Evolutionary conservation across 2,113 vertebrate genomes (phyloP), one percentile per base, ranked within the genome.

Genomic region (Gymnocephalus cernua): DNA sequence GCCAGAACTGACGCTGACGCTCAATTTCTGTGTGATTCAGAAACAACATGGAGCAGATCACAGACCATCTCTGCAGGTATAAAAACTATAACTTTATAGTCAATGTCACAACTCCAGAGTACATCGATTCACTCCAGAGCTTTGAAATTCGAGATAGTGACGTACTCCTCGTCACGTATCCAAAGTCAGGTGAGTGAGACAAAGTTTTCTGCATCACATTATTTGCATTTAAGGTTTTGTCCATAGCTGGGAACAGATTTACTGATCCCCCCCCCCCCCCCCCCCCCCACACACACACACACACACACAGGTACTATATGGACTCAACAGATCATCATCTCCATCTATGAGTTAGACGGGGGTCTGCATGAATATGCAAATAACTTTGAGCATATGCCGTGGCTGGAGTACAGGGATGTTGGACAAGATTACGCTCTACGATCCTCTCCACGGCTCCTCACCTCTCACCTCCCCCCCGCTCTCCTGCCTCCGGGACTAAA

Each of bases 101-200:
- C 2, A 2, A 19, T 1, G 1, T 29, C 3, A 78, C 80, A n/a
- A 81, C 91, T 11, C 13, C 25, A 0, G 94, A 95, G 50, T 35
- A 94, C 3, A 25, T 96, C 0, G 92, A 94, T 45, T 90, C 92
- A 1, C 90, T 96, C 14, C 90, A 94, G 85, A 83, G 65, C 61
- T 95, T 95, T 74, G 85, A 94, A 69, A 90, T 94, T 54, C 82
- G 86, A 32, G 93, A 95, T 18, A 92, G 81, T 21, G 94, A 95
- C 63, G 27, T 94, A 18, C 89, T 95, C 77, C 9, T 95, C 14
- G 82, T 88, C 25, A 75, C 80, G 21, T 86, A 78, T 64, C 77
- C 80, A 59, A 88, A 88, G 59, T 88, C 84, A 65, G 87, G 74
- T 86, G 4, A 75, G 83, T 70, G 32, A 58, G 32, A 74, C 19